phyloP scores from a whole-genome alignment of 2,888 invertebrate genomes.

The Cerceris rybyensis region DNA sequence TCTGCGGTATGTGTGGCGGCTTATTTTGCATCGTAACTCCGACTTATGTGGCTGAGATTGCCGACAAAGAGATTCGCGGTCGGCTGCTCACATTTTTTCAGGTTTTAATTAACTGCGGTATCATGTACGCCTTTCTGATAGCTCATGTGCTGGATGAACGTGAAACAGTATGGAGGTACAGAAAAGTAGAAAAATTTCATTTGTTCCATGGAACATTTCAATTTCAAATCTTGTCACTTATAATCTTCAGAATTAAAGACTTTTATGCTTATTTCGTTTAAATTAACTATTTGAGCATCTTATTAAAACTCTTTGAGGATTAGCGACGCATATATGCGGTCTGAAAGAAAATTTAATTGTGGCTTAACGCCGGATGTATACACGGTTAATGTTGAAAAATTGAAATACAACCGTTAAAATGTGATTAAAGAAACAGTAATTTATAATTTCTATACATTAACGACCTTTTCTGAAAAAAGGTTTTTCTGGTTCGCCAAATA shows the following conservation, averaged over 20 bases:
- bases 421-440: no score
- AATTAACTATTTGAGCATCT: no score
- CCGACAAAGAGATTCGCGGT: constrained; percentile 67
- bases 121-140: constrained; percentile 72
- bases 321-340: no score
- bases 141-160: constrained; percentile 62
- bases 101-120: constrained; percentile 72
- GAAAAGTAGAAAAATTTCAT: neutral
- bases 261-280: no score
- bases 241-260: neutral
- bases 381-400: no score
- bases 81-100: constrained; percentile 72
- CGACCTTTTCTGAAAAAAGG: no score
- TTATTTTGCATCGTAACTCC: constrained; percentile 70
- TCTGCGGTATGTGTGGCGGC: constrained; percentile 73
- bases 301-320: no score
- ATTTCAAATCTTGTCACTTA: neutral
- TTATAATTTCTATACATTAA: no score
- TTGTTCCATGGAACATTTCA: neutral
- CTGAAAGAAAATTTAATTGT: no score
- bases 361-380: no score
- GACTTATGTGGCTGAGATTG: constrained; percentile 74
- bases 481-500: no score
- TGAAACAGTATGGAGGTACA: constrained; percentile 58
- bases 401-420: no score